A percentile compares a stretch with the other conserved stretches of the same genome.
Conservation (phyloP, 2,888 invertebrate genomes). For the Cecidostiba fungosa region DNA sequence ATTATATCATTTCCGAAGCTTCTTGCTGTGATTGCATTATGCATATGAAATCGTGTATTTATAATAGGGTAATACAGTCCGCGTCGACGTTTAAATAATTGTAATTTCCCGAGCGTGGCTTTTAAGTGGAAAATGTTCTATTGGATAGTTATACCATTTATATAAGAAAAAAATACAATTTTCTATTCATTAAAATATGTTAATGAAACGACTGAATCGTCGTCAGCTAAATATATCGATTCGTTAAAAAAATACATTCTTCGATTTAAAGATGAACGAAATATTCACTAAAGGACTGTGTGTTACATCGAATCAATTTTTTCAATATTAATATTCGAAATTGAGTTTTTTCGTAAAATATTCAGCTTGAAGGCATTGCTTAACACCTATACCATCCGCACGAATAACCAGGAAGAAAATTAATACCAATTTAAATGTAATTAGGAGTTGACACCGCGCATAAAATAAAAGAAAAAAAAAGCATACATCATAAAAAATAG, state of each 20-base stretch:
- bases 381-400: background rate
- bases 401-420: background rate
- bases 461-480: background rate
- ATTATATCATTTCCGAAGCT: constrained; percentile 30
- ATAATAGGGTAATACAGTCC: background rate
- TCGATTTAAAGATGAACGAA: no score
- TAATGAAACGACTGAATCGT: no score
- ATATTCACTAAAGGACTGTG: no score
- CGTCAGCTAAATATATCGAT: no score
- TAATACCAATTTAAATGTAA: background rate
- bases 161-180: no score
- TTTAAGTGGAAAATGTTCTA: background rate
- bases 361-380: no score
- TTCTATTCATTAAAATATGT: no score
- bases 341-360: no score
- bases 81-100: background rate
- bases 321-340: no score
- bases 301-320: no score
- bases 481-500: background rate
- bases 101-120: background rate
- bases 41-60: constrained; percentile 17
- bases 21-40: constrained; percentile 45
- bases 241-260: no score
- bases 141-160: background rate
- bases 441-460: background rate